Evolutionary conservation across 2,888 invertebrate species (phyloP), one percentile per base, ranked within the genome.

Genomic region (Polydesmus complanatus): DNA sequence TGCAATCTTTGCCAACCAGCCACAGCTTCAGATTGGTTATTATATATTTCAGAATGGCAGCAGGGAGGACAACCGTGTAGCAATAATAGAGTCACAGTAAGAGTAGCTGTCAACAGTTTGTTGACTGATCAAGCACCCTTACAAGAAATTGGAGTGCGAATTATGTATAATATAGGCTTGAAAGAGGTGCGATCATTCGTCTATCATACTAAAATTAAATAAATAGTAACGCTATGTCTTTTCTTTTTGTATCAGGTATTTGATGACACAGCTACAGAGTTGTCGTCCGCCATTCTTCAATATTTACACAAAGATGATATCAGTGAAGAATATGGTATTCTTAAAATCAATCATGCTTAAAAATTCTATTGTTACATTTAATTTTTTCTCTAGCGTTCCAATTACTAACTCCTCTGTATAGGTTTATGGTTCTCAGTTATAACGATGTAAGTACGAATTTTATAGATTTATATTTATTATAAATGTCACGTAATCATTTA

Each of bases 141-240:
- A 68, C 87, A 88, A 71, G 86, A 88, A 66, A 78, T 83, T 65
- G 93, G 93, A 65, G 82, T 88, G 1, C 89, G 90, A 68, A 85
- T 93, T 66, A 82, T 93, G 68, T 85, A 90, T 78, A 93, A 93
- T 77, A 79, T 93, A 69, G 89, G 90, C 73, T 85, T 88, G 80
- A 92, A 91, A 85, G 92, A 93, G 85, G 91, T 92, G 81, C 47
- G 62, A n/a, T n/a, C n/a, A n/a, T n/a, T n/a, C n/a, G n/a, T n/a
- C n/a, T n/a, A n/a, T n/a, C n/a, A 3, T 27, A 47, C n/a, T 5
- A 54, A 2, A 2, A 54, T n/a, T 2, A 22, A 52, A 52, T 3
- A 54, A n/a, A 2, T 22, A 54, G 19, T 3, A 3, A 50, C 22
- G 8, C 22, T 8, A 3, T 50, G 3, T 50, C n/a, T n/a, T n/a